Percentiles rank a stretch among this genome's conserved stretches.
Evolutionary conservation across 1,140 invertebrate species (phyloP).

Genomic region (Anastatus disparis): DNA sequence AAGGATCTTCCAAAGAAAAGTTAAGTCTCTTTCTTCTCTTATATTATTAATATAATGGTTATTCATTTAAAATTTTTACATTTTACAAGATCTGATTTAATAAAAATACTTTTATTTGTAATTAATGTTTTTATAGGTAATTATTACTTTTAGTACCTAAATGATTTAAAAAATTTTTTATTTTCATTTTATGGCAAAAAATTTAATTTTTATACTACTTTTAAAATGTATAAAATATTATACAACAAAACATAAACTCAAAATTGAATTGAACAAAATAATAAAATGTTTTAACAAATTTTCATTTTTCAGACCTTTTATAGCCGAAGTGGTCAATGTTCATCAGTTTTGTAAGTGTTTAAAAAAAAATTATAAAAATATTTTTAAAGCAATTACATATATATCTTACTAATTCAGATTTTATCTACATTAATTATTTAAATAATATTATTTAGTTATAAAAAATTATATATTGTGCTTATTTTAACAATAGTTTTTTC

Average conservation of each 20-base stretch:
- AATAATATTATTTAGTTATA: neutral
- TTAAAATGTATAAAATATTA: neutral
- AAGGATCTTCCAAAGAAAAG: slow-evolving; percentile 55
- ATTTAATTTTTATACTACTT: neutral
- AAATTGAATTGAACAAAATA: too few species aligned
- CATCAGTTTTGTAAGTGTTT: slow-evolving; percentile 61
- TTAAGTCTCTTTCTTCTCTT: slow-evolving; percentile 34
- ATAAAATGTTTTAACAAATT: too few species aligned
- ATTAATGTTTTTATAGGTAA: too few species aligned
- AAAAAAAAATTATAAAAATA: too few species aligned
- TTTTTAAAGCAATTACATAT: too few species aligned
- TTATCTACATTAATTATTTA: neutral
- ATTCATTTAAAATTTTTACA: neutral
- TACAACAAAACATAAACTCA: too few species aligned
- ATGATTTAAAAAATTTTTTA: too few species aligned
- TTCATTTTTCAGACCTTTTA: slow-evolving; percentile 57
- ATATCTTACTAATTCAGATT: too few species aligned
- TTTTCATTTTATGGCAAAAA: too few species aligned
- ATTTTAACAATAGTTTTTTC: too few species aligned
- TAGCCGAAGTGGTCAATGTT: slow-evolving; percentile 56
- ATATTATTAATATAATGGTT: neutral
- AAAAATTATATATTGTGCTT: neutral
- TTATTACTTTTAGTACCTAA: too few species aligned
- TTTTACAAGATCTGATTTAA: neutral
- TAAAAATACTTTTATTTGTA: neutral